Base-by-base conservation (phyloP, 2,797 vertebrate genomes). In the Discoglossus pictus region DNA sequence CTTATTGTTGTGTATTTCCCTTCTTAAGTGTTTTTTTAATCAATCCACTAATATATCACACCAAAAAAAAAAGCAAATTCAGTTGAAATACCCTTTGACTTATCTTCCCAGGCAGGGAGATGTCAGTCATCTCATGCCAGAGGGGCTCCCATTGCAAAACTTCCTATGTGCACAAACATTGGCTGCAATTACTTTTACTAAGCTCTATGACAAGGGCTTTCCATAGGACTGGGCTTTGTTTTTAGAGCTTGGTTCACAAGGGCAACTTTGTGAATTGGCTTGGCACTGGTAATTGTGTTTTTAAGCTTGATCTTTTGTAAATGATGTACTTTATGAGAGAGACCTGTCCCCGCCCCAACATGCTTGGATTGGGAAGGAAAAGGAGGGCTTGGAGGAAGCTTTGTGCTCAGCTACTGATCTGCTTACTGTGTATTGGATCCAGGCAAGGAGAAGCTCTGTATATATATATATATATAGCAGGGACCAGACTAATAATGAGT, bases 341-440 rank as follows among this genome's bases (percentile, higher is more conserved):
- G 31, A 65, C 31, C 40, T 59, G 72, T 78, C 78, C 65, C 76
- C 59, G 46, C 81, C 68, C 64, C 46, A 25, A 2, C 17, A 67
- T 74, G 60, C 39, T 13, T 55, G 59, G 34, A 72, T 10, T 74
- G 56, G 65, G 61, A 72, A 73, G 44, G 48, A 46, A 72, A 77
- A 73, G 60, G 65, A 68, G 56, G 50, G 23, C 47, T 82, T 74
- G 62, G 60, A 65, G 73, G 31, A 61, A 64, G 21, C 42, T 73
- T 56, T 61, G 31, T 20, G 0, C 58, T 25, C 39, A 43, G 55
- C 40, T 47, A 48, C 60, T 52, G 66, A 65, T 75, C 65, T 80
- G 66, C 75, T 77, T 65, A 72, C 65, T 80, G 72, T 73, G 77
- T 74, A 61, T 65, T 72, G 75, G 53, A 64, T 78, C 46, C 40